Conservation (phyloP, 2,797 vertebrate species). For the Acanthopagrus latus region DNA sequence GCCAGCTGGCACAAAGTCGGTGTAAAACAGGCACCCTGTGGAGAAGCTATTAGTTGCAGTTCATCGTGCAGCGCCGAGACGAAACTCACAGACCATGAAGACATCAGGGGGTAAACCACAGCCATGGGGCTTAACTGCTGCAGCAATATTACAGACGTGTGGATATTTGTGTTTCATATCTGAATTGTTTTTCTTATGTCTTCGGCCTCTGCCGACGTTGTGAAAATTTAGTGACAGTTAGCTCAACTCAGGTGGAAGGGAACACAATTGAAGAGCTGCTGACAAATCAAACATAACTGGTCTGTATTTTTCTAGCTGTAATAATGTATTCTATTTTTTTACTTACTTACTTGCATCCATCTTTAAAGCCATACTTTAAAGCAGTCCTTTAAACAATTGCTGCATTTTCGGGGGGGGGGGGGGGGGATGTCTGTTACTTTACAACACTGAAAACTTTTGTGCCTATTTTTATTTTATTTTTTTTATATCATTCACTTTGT, state of each 20-base stretch:
- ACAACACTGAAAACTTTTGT: conserved; percentile 36
- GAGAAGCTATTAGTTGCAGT: conserved; percentile 71
- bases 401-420: conserved; percentile 16
- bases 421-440: conserved; percentile 52
- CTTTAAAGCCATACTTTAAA: conserved; percentile 54
- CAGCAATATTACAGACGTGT: conserved; percentile 19
- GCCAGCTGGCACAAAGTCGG: conserved; percentile 45
- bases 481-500: conserved; percentile 27
- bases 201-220: conserved; percentile 28
- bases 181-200: conserved; percentile 1
- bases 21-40: conserved; percentile 52
- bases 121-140: conserved; percentile 23
- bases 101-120: conserved; percentile 48
- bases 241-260: conserved; percentile 17
- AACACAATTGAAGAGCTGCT: conserved; percentile 1
- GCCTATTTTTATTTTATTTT: conserved; percentile 16
- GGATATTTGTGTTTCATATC: conserved; percentile 30
- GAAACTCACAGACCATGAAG: conserved; percentile 48
- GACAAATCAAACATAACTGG: conserved; percentile 9
- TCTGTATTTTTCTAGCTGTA: neutral
- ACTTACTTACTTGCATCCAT: conserved; percentile 19
- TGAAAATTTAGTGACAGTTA: neutral
- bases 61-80: conserved; percentile 57
- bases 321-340: neutral
- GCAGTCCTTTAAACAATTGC: conserved; percentile 2